Evolutionary conservation across 92 coral and sea anemone species (phyloP).

Genomic region (Porites evermanni): DNA sequence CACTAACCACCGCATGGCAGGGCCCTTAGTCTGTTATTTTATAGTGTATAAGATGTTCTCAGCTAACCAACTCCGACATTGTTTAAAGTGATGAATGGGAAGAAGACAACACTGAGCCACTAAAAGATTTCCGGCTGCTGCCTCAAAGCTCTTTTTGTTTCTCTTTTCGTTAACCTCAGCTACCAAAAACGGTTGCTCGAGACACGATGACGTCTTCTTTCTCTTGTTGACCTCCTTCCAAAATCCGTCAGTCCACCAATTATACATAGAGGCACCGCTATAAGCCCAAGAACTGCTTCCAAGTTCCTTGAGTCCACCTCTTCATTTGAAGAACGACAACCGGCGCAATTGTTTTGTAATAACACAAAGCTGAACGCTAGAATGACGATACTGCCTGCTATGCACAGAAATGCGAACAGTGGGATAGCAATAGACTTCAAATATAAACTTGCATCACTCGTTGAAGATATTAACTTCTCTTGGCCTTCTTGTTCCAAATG

Average conservation of each 20-base stretch:
- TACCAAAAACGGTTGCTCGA: neutral
- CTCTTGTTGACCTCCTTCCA: neutral
- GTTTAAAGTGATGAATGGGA: no score
- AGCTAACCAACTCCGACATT: no score
- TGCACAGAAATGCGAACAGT: conserved; percentile 6
- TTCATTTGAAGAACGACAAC: neutral
- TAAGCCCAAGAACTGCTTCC: neutral
- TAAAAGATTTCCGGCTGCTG: no score
- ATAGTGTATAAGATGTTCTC: no score
- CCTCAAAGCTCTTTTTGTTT: no score
- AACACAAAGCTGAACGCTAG: neutral
- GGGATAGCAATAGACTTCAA: neutral
- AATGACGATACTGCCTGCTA: neutral
- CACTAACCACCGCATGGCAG: no score
- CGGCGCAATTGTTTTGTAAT: neutral
- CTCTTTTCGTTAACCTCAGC: neutral
- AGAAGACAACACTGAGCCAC: no score
- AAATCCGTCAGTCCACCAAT: conserved; percentile 57
- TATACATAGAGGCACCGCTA: conserved; percentile 50
- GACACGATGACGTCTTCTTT: neutral
- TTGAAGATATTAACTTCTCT: neutral
- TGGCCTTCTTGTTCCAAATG: neutral
- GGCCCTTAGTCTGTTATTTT: no score
- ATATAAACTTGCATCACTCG: neutral
- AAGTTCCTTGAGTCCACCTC: conserved; percentile 27